Percentiles rank a stretch among this genome's conserved stretches.
Evolutionary conservation across 2,888 invertebrate species (phyloP).

Genomic region (Drosophila parthenogenetica): DNA sequence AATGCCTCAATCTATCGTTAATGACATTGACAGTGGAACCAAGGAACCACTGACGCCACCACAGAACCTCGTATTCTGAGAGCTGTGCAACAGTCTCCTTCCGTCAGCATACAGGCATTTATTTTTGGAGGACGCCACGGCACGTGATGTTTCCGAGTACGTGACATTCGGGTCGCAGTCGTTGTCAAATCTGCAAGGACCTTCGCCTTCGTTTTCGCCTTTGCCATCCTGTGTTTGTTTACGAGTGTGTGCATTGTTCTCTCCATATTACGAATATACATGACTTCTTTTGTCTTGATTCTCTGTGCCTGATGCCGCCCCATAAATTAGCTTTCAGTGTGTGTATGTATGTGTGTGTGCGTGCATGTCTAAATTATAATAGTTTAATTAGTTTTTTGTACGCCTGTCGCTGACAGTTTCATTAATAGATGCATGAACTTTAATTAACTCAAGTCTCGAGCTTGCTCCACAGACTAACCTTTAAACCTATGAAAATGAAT

Average conservation of each 20-base stretch:
- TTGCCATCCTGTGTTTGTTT: constrained; percentile 41
- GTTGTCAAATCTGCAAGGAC: constrained; percentile 70
- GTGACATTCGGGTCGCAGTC: constrained; percentile 58
- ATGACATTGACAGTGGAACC: constrained; percentile 66
- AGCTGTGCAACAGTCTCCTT: constrained; percentile 2
- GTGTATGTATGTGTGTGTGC: constrained; percentile 18
- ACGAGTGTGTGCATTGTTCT: constrained; percentile 37
- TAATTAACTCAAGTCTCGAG: constrained; percentile 62
- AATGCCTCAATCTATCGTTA: constrained; percentile 76
- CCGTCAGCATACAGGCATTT: constrained; percentile 17
- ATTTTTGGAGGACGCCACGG: constrained; percentile 30
- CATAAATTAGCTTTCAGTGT: constrained; percentile 68
- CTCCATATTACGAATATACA: constrained; percentile 23
- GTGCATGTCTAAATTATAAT: constrained; percentile 68
- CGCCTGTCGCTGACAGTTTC: constrained; percentile 67
- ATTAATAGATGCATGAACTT: constrained; percentile 67
- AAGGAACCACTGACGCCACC: neutral
- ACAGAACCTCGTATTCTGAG: neutral
- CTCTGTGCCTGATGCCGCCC: constrained; percentile 38
- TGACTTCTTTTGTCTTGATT: constrained; percentile 36
- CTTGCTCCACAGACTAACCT: constrained; percentile 27
- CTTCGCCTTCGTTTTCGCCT: constrained; percentile 25
- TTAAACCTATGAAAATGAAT: constrained; percentile 82
- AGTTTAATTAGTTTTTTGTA: constrained; percentile 76
- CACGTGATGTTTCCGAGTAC: constrained; percentile 59